phyloP scores from a whole-genome alignment of 2,888 invertebrate species.

The Drosophila borealis region DNA sequence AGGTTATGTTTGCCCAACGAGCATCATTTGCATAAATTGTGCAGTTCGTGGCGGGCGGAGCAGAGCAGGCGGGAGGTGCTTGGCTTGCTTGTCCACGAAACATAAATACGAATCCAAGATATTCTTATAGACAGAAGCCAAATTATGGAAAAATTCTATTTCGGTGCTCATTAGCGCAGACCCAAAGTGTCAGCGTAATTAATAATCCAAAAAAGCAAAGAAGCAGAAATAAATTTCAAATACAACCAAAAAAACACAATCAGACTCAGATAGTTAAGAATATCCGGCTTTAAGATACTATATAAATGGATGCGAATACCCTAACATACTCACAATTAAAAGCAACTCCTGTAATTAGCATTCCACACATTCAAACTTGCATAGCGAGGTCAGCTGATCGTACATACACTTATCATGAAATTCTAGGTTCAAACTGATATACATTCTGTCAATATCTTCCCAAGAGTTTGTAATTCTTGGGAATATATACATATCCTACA shows the following conservation, averaged over 20 bases:
- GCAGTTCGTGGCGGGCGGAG: constrained; percentile 11
- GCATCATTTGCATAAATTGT: constrained; percentile 74
- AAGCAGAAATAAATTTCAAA: constrained; percentile 40
- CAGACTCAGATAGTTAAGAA: background rate
- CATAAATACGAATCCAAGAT: constrained; percentile 38
- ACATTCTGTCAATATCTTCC: too few relatives aligned
- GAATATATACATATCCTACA: background rate
- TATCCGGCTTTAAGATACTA: constrained; percentile 2
- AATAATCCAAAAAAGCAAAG: constrained; percentile 59
- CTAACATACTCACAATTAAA: too few relatives aligned
- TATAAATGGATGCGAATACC: background rate
- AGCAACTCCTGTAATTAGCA: too few relatives aligned
- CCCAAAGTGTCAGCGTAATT: constrained; percentile 72
- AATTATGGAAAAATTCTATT: constrained; percentile 75
- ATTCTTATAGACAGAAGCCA: constrained; percentile 46
- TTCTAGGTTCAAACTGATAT: too few relatives aligned
- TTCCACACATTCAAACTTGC: too few relatives aligned
- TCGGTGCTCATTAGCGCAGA: constrained; percentile 70
- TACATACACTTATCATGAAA: too few relatives aligned
- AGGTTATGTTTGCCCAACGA: constrained; percentile 76
- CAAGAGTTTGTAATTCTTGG: too few relatives aligned
- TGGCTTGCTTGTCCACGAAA: constrained; percentile 22
- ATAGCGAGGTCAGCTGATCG: too few relatives aligned
- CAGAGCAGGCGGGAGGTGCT: background rate
- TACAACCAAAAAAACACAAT: constrained; percentile 10